A percentile compares a stretch with the other conserved stretches of the same genome.
phyloP scores from a whole-genome alignment of 2,113 vertebrate genomes.

The Engraulis encrasicolus region DNA sequence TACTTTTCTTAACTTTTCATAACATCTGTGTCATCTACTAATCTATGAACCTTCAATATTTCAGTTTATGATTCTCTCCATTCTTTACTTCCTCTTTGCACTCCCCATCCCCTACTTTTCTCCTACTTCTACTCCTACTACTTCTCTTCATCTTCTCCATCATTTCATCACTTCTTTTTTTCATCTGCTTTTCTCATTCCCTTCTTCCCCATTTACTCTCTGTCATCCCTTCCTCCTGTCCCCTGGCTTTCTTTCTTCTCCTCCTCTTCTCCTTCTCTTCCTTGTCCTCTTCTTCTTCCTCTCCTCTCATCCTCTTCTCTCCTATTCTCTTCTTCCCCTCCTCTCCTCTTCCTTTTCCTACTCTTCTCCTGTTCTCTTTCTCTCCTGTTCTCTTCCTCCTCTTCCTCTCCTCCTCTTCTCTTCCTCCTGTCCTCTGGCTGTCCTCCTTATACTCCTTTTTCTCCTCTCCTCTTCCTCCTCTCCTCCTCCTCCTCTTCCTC shows the following conservation, averaged over 20 bases:
- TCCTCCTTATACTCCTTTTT: conserved; percentile 45
- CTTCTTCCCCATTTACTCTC: neutral
- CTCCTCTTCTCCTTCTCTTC: neutral
- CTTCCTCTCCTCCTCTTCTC: conserved; percentile 57
- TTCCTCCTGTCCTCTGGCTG: conserved; percentile 76
- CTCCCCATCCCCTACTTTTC: too few relatives aligned
- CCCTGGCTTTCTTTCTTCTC: neutral
- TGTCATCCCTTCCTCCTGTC: neutral
- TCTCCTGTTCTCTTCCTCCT: conserved; percentile 57
- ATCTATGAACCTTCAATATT: too few relatives aligned
- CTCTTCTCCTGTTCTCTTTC: neutral
- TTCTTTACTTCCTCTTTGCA: neutral
- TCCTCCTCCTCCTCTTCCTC: conserved; percentile 60
- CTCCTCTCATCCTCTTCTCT: neutral
- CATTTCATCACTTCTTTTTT: too few relatives aligned
- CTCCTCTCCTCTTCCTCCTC: conserved; percentile 48
- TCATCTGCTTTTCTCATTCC: neutral
- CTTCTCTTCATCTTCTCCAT: too few relatives aligned
- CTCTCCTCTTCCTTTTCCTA: conserved; percentile 47
- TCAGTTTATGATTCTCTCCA: too few relatives aligned
- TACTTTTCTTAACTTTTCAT: too few relatives aligned
- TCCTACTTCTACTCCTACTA: too few relatives aligned
- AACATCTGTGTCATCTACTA: too few relatives aligned
- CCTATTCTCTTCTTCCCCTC: conserved; percentile 7
- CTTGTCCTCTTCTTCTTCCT: neutral